A percentile compares a stretch with the other conserved stretches of the same genome.
Evolutionary conservation across 2,113 vertebrate species (phyloP).

Genomic region (Probosciger aterrimus): DNA sequence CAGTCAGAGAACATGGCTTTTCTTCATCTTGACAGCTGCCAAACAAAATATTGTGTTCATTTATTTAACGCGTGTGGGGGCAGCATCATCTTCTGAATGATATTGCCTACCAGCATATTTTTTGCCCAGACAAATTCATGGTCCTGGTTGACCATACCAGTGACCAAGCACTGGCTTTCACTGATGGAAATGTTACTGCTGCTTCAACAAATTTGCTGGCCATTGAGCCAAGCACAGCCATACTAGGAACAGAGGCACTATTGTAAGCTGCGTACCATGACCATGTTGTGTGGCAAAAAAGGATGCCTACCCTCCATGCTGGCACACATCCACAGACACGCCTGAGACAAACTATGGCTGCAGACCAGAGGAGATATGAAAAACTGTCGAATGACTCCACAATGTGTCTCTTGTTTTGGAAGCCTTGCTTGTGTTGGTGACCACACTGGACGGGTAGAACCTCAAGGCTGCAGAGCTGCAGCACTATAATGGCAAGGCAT

Average conservation of each 20-base stretch:
- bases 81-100: neutral
- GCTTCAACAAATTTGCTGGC: neutral
- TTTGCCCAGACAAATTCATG: neutral
- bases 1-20: neutral
- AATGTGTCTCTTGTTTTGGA: neutral
- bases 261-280: neutral
- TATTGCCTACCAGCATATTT: neutral
- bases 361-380: neutral
- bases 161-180: neutral
- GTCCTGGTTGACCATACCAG: neutral
- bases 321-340: neutral
- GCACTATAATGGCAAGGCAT: neutral
- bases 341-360: neutral
- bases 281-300: neutral
- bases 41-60: neutral
- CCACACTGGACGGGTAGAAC: fast-evolving
- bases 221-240: neutral
- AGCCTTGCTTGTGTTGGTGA: neutral
- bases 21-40: neutral
- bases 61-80: neutral
- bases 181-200: neutral
- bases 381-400: neutral
- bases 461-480: neutral
- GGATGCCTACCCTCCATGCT: neutral
- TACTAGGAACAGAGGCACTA: neutral